These are phyloP conservation scores for Antrozous pallidus DNA, from an alignment of 2,797 vertebrate genomes.

Conservation along the genomic window DNA sequence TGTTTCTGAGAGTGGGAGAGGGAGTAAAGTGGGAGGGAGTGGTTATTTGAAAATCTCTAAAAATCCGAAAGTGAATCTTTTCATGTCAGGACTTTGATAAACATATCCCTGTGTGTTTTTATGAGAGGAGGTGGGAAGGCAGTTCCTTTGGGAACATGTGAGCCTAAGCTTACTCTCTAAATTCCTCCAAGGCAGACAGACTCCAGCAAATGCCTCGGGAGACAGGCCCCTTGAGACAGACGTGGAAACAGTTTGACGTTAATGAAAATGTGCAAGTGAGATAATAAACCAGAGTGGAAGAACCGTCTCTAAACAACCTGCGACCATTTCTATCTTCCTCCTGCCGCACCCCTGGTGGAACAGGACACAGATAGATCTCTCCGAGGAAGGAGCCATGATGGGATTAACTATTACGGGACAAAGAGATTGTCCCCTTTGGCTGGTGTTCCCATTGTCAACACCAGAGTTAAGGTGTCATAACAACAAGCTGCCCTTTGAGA, in stretches of 20 bases:
- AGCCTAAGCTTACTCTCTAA: constrained; percentile 54
- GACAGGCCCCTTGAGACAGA: constrained; percentile 68
- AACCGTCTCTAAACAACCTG: constrained; percentile 66
- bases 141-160: background rate
- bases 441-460: background rate
- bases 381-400: constrained; percentile 50
- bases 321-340: constrained; percentile 45
- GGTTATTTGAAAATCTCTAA: constrained; percentile 51
- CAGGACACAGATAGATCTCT: constrained; percentile 13
- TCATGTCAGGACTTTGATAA: constrained; percentile 27
- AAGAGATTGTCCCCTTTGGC: background rate
- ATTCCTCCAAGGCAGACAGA: constrained; percentile 63
- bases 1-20: background rate
- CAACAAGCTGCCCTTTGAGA: background rate
- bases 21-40: background rate
- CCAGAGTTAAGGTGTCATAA: background rate
- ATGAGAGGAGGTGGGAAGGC: background rate
- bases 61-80: constrained; percentile 56
- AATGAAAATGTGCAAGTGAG: constrained; percentile 73
- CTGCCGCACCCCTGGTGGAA: background rate
- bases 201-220: constrained; percentile 57
- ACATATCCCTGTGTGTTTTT: background rate
- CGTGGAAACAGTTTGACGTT: constrained; percentile 72
- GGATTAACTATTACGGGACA: background rate
- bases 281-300: constrained; percentile 11